phyloP scores from a whole-genome alignment of 2,888 invertebrate species.

The Diadegma fenestrale region DNA sequence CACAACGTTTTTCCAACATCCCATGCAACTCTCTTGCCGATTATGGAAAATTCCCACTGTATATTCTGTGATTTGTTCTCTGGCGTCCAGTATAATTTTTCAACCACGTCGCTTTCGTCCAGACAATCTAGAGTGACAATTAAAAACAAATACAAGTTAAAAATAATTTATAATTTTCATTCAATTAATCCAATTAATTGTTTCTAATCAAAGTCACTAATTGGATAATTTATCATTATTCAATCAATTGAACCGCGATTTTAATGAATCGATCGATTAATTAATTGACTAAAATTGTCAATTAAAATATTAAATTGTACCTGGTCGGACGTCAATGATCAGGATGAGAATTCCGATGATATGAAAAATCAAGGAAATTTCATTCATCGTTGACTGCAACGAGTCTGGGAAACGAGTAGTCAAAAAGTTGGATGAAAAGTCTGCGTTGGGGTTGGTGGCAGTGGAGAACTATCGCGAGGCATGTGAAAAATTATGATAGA shows the following conservation, averaged over 20 bases:
- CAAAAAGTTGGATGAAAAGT: slow-evolving; percentile 7
- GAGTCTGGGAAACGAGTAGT: background rate
- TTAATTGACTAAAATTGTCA: background rate
- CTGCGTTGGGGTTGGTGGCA: background rate
- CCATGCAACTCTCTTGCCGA: slow-evolving; percentile 69
- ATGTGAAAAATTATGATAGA: slow-evolving; percentile 44
- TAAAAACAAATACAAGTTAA: background rate
- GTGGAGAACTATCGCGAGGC: background rate
- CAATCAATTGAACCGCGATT: background rate
- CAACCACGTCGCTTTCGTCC: slow-evolving; percentile 30
- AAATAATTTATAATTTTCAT: too few relatives aligned
- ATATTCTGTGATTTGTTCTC: slow-evolving; percentile 19
- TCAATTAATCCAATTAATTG: too few relatives aligned
- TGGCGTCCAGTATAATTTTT: slow-evolving; percentile 57
- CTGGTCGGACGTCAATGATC: slow-evolving; percentile 7
- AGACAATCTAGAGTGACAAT: slow-evolving; percentile 35
- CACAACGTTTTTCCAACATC: slow-evolving; percentile 63
- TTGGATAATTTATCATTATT: too few relatives aligned
- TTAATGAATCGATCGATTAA: background rate
- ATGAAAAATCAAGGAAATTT: slow-evolving; percentile 16
- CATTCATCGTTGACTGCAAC: slow-evolving; percentile 38
- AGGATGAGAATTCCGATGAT: slow-evolving; percentile 19
- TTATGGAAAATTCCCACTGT: slow-evolving; percentile 66
- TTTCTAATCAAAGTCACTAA: too few relatives aligned
- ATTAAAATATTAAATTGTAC: slow-evolving; percentile 19